Percentiles rank a stretch among this genome's conserved stretches.
These are phyloP conservation scores for Phylloscopus collybita DNA, from an alignment of 2,797 vertebrate species.

Conservation along the genomic window DNA sequence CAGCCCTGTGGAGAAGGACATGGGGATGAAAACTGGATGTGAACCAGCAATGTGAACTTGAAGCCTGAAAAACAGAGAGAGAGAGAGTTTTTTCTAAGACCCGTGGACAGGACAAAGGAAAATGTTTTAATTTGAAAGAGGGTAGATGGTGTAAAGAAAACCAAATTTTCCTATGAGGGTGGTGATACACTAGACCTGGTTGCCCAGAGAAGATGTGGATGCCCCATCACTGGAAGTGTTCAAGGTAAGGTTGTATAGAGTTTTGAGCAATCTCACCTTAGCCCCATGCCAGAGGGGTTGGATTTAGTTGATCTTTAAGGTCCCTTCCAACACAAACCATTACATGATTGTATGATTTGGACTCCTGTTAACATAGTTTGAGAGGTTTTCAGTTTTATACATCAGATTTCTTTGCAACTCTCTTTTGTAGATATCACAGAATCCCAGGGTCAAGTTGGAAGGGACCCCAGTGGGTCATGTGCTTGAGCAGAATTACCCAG, in stretches of 20 bases:
- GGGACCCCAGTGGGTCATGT: not conserved
- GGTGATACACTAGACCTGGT: not conserved
- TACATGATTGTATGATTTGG: not conserved
- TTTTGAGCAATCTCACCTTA: not conserved
- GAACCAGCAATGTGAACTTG: not conserved
- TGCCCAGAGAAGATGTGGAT: not conserved
- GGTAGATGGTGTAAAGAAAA: not conserved
- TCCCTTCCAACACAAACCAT: not conserved
- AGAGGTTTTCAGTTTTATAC: not conserved
- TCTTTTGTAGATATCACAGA: not conserved
- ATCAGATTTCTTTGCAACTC: not conserved
- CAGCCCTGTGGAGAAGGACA: not conserved
- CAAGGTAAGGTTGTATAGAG: not conserved
- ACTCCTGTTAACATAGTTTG: not conserved
- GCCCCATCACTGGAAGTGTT: not conserved
- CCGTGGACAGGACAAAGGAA: not conserved
- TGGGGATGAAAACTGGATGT: not conserved
- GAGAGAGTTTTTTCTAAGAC: not conserved
- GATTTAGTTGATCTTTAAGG: not conserved
- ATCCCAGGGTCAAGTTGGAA: not conserved
- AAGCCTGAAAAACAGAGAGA: not conserved
- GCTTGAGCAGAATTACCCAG: not conserved
- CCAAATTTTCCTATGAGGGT: not conserved
- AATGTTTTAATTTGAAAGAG: not conserved
- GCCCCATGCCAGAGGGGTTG: fast-evolving